Base-by-base conservation (phyloP, 1,140 invertebrate species). In the Bombus superbus region DNA sequence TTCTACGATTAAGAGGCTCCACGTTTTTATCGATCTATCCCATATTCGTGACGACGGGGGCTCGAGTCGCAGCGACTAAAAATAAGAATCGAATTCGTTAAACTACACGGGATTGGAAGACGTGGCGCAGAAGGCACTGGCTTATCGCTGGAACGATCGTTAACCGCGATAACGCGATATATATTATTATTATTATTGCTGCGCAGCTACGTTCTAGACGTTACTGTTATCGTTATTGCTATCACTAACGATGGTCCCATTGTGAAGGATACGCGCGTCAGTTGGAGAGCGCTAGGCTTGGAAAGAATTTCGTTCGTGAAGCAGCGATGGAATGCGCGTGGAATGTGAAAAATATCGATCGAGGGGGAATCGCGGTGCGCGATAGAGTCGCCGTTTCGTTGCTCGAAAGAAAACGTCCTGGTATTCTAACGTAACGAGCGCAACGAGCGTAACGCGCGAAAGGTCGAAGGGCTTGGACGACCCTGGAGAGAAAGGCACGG, bases 41-140 rank as follows among this genome's bases (percentile, higher is more conserved):
- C 9, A 32, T 64, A 59, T 2, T 18, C 53, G 74, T 35, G 28
- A 40, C 66, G 66, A 57, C n/a, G 44, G 32, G 47, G 28, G 28
- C 38, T 22, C 73, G 81, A 83, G 75, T 44, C 53, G n/a, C 44
- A 18, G 18, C 35, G 10, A 71, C 35, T 35, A 53, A 53, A 66
- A 77, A 35, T 10, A 42, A 13, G 44, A 47, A 57, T 71, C 53
- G 44, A 47, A 69, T 78, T 84, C 18, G 44, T 25, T 62, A 84
- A 84, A 79, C 68, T 79, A 42, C 38, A 32, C 74, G 28, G 71
- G 57, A 72, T 3, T 84, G 83, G 83, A 84, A 84, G 83, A 84
- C 82, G 44, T 71, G 66, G 83, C 13, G 64, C 47, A 38, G 40
- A 84, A 84, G 83, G 83, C 83, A 84, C 83, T 79, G 28, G 62